Conservation (phyloP, 2,888 invertebrate genomes). For the Tetramorium bicarinatum region DNA sequence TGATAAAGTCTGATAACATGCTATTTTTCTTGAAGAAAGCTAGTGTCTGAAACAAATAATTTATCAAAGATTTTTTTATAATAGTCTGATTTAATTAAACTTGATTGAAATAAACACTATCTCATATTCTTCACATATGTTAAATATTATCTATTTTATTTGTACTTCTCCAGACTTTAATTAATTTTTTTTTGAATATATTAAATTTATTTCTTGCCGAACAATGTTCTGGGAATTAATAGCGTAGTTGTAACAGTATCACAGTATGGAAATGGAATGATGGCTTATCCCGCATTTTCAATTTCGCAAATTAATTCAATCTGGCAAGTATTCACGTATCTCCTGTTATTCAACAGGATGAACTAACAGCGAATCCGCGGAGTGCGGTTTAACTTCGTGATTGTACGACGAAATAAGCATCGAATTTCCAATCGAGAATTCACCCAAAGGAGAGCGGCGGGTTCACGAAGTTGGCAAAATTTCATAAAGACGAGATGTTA, state of each 20-base stretch:
- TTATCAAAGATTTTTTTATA: neutral
- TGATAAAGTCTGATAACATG: neutral
- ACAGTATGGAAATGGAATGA: constrained; percentile 34
- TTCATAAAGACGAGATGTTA: constrained; percentile 47
- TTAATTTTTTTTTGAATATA: neutral
- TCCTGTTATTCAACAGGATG: constrained; percentile 30
- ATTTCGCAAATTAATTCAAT: constrained; percentile 50
- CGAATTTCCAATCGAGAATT: constrained; percentile 29
- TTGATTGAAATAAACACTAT: neutral
- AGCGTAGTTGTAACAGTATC: constrained; percentile 5
- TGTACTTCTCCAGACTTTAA: neutral
- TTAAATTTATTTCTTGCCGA: neutral
- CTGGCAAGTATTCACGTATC: constrained; percentile 29
- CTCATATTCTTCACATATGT: neutral
- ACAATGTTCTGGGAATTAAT: constrained; percentile 24
- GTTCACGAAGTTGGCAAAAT: constrained; percentile 20
- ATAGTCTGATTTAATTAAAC: neutral
- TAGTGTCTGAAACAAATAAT: neutral
- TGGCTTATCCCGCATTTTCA: constrained; percentile 40
- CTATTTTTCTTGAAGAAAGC: neutral
- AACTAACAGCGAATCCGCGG: neutral
- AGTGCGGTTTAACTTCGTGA: constrained; percentile 28
- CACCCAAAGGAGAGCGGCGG: neutral
- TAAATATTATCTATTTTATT: neutral
- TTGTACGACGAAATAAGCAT: constrained; percentile 23